Conservation (phyloP, 2,113 vertebrate genomes). For the Cyprinus carpio region DNA sequence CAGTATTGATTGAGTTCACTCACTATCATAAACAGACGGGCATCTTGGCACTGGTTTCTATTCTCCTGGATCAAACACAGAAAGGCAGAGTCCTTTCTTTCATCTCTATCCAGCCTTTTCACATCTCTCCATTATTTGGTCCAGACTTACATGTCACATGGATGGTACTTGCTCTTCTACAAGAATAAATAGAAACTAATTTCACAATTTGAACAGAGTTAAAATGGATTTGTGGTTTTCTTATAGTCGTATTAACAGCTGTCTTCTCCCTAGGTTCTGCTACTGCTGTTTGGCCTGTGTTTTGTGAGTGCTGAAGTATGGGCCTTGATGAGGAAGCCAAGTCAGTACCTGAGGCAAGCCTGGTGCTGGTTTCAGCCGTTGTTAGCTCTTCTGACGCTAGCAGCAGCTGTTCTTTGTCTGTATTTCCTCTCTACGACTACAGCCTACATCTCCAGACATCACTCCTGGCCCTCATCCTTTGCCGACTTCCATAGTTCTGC, state of each 20-base stretch:
- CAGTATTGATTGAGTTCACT: conserved; percentile 74
- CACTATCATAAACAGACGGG: conserved; percentile 74
- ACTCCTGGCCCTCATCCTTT: conserved; percentile 58
- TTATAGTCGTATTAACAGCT: neutral
- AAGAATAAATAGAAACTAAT: neutral
- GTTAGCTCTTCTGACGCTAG: conserved; percentile 67
- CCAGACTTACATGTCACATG: conserved; percentile 67
- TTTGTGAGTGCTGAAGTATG: conserved; percentile 66
- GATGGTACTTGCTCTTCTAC: conserved; percentile 63
- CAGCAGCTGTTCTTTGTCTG: conserved; percentile 69
- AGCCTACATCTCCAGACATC: conserved; percentile 62
- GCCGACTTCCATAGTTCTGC: conserved; percentile 69
- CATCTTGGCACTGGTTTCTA: conserved; percentile 70
- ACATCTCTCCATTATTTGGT: conserved; percentile 63
- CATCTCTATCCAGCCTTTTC: conserved; percentile 69
- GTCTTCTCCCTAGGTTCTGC: conserved; percentile 63
- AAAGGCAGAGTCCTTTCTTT: conserved; percentile 46
- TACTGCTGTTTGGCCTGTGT: conserved; percentile 70
- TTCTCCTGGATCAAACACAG: conserved; percentile 61
- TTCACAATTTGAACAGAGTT: neutral
- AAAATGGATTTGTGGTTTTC: neutral
- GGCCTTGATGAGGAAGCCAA: conserved; percentile 56
- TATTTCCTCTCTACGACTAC: conserved; percentile 60
- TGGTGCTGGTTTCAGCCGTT: conserved; percentile 66
- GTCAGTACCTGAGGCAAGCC: conserved; percentile 50